These are phyloP conservation scores for Hetaerina titia DNA, from an alignment of 2,888 invertebrate species.

Conservation along the genomic window DNA sequence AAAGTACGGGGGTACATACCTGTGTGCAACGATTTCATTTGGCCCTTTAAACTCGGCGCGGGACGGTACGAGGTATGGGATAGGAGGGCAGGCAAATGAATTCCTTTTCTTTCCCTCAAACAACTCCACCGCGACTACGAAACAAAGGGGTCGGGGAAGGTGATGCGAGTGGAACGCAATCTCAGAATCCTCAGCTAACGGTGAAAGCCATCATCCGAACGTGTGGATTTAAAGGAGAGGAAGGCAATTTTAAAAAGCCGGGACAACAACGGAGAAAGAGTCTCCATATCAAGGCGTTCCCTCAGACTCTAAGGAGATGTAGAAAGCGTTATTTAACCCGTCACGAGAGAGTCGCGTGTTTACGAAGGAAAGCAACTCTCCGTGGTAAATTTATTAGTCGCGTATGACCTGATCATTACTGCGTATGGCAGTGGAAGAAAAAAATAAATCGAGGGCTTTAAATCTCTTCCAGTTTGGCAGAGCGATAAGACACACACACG, in stretches of 20 bases:
- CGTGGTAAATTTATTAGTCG: not conserved
- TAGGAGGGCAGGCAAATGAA: not conserved
- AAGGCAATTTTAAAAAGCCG: not conserved
- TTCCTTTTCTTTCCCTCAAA: not conserved
- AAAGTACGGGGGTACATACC: not conserved
- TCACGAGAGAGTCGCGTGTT: not conserved
- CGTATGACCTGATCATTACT: not conserved
- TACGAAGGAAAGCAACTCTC: not conserved
- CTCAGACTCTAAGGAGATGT: not conserved
- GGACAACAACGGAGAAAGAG: not conserved
- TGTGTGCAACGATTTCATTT: not conserved
- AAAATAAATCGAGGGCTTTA: not conserved
- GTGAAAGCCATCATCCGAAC: not conserved
- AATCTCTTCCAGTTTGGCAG: not conserved
- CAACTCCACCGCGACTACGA: not conserved
- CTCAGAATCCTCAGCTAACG: not conserved
- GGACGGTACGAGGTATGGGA: not conserved
- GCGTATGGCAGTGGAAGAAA: not conserved
- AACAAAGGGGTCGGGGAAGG: not conserved
- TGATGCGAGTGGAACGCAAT: not conserved
- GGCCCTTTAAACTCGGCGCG: not conserved
- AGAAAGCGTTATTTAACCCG: not conserved
- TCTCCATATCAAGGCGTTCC: not conserved
- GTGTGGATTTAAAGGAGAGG: not conserved
- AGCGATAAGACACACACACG: constrained; percentile 2